Base-by-base conservation (phyloP, 1,140 invertebrate genomes). In the Thaumetopoea pityocampa region DNA sequence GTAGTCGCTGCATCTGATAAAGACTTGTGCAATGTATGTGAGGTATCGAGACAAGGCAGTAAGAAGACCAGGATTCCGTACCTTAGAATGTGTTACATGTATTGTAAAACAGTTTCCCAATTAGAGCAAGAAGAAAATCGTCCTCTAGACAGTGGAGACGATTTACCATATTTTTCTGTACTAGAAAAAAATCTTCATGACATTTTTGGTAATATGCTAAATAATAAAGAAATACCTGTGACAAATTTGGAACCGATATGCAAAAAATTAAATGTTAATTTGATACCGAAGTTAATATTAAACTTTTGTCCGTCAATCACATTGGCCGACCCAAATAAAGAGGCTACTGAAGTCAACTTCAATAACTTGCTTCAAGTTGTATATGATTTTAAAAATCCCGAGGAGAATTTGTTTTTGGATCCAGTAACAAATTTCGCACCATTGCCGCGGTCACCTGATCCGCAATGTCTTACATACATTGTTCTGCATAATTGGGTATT, bases 401-500 rank as follows among this genome's bases (percentile, higher is more conserved):
- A 80, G 45, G 74, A 80, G 47, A 83, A 82, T 44, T 49, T 81
- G 40, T 80, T 80, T 47, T 19, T 74, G 14, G 74, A 80, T 15
- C 69, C 69, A 0, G 64, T 50, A 5, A 54, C 64, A 0, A 66
- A 80, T 40, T 71, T 80, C 23, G 70, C 79, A 3, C 74, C 74
- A 3, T 33, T 77, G 15, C 76, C 77, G 3, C 56, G 71, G 3
- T 61, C 67, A 12, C 70, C 77, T 0, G 72, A 79, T 32, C 62
- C 78, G 6, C 67, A 85, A 53, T 80, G 70, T 51, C 51, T 79
- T 7, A 86, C 78, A 0, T 85, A 85, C 40, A 53, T 86, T 3
- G 69, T 82, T 2, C 54, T 86, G 28, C 70, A 86, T 30, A 86
- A 86, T 40, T 86, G 83, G 85, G 83, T 86, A 0, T 45, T 86